Evolutionary conservation across 2,888 invertebrate species (phyloP), one percentile per base, ranked within the genome.

Genomic region (Chalcis sispes): DNA sequence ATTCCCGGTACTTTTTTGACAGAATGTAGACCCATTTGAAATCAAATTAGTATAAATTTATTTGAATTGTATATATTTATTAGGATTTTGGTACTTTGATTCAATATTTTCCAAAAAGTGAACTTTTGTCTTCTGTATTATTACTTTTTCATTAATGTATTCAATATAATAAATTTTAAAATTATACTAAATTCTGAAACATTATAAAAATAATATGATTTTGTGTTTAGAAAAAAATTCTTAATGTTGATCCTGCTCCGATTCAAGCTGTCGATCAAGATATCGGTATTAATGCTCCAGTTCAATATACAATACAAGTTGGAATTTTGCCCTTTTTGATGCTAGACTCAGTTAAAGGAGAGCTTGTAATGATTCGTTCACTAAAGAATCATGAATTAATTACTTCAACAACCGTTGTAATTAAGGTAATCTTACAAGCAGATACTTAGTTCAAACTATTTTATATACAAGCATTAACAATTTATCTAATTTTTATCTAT

Each of bases 191-290:
- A n/a, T n/a, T n/a, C n/a, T 29, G 1, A 29, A n/a, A n/a, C n/a
- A n/a, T n/a, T n/a, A n/a, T n/a, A n/a, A n/a, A n/a, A n/a, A n/a
- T n/a, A n/a, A 40, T n/a, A n/a, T n/a, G n/a, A n/a, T n/a, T n/a
- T n/a, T n/a, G n/a, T 15, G n/a, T 8, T 36, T 81, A 93, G 92
- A 94, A 93, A 25, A 91, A 92, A 0, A 89, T 91, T 46, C 87
- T 97, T 52, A 90, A 90, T 75, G 92, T 95, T 29, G 91, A 92
- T 10, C 96, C 96, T 0, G 92, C 93, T 15, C 92, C 94, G 1
- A 92, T 97, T 3, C 91, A 91, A 65, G 96, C 97, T 0, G 90
- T 91, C 40, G 97, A 97, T 89, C 96, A 96, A 87, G 95, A 96
- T 84, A 85, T 91, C 48, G 95, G 95, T 29, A 95, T 96, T 81